phyloP scores from a whole-genome alignment of 2,797 vertebrate genomes.

The Coranthus polyacanthus region DNA sequence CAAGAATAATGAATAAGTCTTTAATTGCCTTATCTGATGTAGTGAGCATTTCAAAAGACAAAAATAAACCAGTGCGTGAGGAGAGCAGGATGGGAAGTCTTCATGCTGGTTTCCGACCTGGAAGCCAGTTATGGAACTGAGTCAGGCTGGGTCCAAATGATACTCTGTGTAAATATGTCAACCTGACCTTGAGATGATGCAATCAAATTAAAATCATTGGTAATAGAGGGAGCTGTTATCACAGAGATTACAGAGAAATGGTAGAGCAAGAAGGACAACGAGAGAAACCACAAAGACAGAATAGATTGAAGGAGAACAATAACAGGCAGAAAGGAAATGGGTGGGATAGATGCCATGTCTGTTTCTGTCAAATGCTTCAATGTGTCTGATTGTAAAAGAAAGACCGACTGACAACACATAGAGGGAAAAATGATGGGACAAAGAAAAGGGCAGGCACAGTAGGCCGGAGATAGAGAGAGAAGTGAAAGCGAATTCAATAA shows the following conservation, averaged over 20 bases:
- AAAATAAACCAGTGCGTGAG: too few relatives aligned
- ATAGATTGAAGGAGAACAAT: neutral
- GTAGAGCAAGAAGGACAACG: neutral
- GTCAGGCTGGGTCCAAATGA: too few relatives aligned
- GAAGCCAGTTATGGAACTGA: too few relatives aligned
- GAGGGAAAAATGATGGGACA: constrained; percentile 6
- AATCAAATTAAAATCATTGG: neutral
- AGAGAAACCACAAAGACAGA: neutral
- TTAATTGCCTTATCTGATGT: too few relatives aligned
- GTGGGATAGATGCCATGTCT: constrained; percentile 2
- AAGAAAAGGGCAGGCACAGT: neutral
- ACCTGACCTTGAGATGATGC: neutral
- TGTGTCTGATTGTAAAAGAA: neutral
- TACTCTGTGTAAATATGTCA: too few relatives aligned
- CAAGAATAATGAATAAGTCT: too few relatives aligned
- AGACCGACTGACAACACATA: constrained; percentile 23
- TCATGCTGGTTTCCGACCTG: too few relatives aligned
- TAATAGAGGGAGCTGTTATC: neutral
- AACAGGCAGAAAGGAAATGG: constrained; percentile 5
- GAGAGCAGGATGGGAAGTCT: too few relatives aligned
- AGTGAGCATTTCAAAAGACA: too few relatives aligned
- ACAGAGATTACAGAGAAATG: neutral
- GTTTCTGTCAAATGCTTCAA: constrained; percentile 10
- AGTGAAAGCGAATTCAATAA: neutral
- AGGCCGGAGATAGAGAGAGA: neutral